phyloP scores from a whole-genome alignment of 2,888 invertebrate genomes.

The Monochamus alternatus region DNA sequence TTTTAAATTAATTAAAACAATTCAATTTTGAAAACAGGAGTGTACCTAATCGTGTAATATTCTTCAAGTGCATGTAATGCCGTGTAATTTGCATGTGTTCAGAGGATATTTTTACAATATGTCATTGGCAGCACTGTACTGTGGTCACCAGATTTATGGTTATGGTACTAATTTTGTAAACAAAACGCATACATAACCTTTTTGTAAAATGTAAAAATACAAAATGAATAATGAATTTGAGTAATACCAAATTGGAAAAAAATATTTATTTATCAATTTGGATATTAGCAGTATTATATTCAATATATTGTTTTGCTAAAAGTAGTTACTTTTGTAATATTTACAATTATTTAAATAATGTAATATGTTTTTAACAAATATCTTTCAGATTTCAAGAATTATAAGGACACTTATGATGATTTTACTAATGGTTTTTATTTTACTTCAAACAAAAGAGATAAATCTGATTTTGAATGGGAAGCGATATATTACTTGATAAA shows the following conservation, averaged over 20 bases:
- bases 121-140: too few species aligned
- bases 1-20: too few species aligned
- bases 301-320: conserved; percentile 73
- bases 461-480: conserved; percentile 83
- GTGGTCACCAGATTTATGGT: too few species aligned
- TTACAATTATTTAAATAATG: conserved; percentile 11
- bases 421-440: conserved; percentile 76
- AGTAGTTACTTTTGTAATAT: conserved; percentile 67
- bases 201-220: neutral
- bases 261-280: conserved; percentile 73
- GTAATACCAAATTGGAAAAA: conserved; percentile 49
- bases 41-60: too few species aligned
- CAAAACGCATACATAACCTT: neutral
- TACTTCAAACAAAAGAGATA: conserved; percentile 76
- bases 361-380: conserved; percentile 13
- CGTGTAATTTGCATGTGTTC: too few species aligned
- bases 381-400: conserved; percentile 68
- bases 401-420: conserved; percentile 71
- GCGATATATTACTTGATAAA: conserved; percentile 75
- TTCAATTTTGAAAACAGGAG: too few species aligned
- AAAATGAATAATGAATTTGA: conserved; percentile 31
- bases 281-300: conserved; percentile 74
- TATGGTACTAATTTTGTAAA: too few species aligned
- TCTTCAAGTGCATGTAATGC: too few species aligned
- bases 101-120: too few species aligned